These are phyloP conservation scores for Folsomia manolachei DNA, from an alignment of 2,888 invertebrate species.

Conservation along the genomic window DNA sequence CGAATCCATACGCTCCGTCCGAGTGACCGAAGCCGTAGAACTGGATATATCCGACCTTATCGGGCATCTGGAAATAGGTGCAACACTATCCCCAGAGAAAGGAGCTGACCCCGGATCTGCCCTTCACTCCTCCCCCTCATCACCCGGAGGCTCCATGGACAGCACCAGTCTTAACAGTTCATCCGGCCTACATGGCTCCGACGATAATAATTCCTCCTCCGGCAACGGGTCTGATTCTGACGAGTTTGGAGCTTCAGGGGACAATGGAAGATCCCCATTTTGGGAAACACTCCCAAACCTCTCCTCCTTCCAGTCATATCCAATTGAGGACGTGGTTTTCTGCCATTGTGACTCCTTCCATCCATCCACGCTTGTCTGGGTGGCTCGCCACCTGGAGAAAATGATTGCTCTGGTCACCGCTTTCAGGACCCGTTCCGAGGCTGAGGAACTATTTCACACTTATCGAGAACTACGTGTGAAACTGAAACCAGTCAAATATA, in stretches of 20 bases:
- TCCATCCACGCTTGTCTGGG: constrained; percentile 49
- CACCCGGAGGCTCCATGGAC: constrained; percentile 45
- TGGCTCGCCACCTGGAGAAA: constrained; percentile 47
- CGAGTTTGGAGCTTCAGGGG: constrained; percentile 37
- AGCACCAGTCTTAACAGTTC: constrained; percentile 48
- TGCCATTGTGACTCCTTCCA: constrained; percentile 49
- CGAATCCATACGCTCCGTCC: constrained; percentile 47
- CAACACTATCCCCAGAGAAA: background rate
- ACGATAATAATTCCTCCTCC: constrained; percentile 49
- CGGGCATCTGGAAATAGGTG: constrained; percentile 44
- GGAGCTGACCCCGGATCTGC: constrained; percentile 11
- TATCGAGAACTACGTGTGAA: constrained; percentile 49
- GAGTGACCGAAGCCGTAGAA: constrained; percentile 42
- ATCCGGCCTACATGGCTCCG: constrained; percentile 41
- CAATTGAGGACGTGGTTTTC: constrained; percentile 50
- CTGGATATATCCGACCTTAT: constrained; percentile 44
- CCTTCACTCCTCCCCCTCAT: constrained; percentile 41
- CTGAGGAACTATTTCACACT: constrained; percentile 48
- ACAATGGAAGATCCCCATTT: constrained; percentile 35
- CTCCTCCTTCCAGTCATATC: constrained; percentile 49
- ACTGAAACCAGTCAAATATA: constrained; percentile 48
- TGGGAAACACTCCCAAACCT: constrained; percentile 49
- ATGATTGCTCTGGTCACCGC: constrained; percentile 50
- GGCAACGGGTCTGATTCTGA: constrained; percentile 51
- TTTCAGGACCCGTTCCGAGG: constrained; percentile 47